phyloP scores from a whole-genome alignment of 2,888 invertebrate species.

The Chirona hameri region DNA sequence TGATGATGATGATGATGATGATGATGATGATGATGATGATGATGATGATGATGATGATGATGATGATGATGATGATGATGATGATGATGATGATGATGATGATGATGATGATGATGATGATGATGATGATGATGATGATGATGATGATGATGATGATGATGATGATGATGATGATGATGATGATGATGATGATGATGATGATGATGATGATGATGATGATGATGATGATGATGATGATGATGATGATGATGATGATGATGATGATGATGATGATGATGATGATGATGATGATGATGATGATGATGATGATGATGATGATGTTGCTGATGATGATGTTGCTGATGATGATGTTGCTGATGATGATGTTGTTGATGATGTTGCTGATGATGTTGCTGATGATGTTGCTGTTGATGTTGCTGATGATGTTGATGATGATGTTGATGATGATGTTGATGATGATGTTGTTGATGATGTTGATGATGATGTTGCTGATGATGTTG shows the following conservation, averaged over 20 bases:
- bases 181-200: conserved; percentile 22
- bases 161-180: conserved; percentile 22
- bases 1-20: conserved; percentile 22
- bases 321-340: too few relatives aligned
- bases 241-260: not conserved
- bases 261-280: not conserved
- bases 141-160: conserved; percentile 22
- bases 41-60: conserved; percentile 22
- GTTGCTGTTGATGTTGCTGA: too few relatives aligned
- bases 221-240: not conserved
- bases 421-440: too few relatives aligned
- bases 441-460: too few relatives aligned
- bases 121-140: conserved; percentile 22
- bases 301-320: too few relatives aligned
- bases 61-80: conserved; percentile 22
- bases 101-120: conserved; percentile 22
- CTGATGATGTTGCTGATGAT: too few relatives aligned
- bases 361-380: too few relatives aligned
- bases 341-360: too few relatives aligned
- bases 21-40: conserved; percentile 22
- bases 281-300: not conserved
- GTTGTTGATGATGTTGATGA: too few relatives aligned
- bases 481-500: too few relatives aligned
- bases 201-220: not conserved
- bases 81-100: conserved; percentile 22